Evolutionary conservation across 2,797 vertebrate species (phyloP).

Genomic region (Macropus fuliginosus): DNA sequence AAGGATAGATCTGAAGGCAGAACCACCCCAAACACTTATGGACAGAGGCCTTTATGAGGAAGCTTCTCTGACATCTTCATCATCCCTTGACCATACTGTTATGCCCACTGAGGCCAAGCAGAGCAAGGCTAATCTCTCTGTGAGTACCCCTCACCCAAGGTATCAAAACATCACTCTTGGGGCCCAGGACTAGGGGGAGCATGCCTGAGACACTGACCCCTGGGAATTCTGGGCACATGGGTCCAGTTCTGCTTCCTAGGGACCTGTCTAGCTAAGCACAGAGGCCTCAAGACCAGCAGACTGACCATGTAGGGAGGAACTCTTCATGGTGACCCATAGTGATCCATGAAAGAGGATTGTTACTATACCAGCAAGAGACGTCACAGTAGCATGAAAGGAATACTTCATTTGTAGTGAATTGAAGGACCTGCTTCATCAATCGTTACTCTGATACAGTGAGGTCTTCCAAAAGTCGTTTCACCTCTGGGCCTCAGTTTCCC

Average conservation of each 20-base stretch:
- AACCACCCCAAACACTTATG: not conserved
- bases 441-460: not conserved
- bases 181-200: not conserved
- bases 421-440: not conserved
- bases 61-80: not conserved
- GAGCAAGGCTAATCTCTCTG: not conserved
- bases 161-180: too few species aligned
- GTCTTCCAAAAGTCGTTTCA: not conserved
- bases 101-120: not conserved
- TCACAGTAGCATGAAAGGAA: not conserved
- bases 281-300: not conserved
- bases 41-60: not conserved
- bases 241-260: not conserved
- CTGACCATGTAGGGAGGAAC: not conserved
- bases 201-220: not conserved
- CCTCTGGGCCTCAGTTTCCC: not conserved
- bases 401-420: too few species aligned
- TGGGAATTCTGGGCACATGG: not conserved
- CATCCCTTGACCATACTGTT: too few species aligned
- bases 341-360: not conserved
- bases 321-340: not conserved
- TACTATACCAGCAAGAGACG: not conserved
- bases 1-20: not conserved
- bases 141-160: not conserved
- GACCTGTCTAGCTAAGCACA: not conserved